Evolutionary conservation across 2,797 vertebrate species (phyloP).

Genomic region (Diceros bicornis): DNA sequence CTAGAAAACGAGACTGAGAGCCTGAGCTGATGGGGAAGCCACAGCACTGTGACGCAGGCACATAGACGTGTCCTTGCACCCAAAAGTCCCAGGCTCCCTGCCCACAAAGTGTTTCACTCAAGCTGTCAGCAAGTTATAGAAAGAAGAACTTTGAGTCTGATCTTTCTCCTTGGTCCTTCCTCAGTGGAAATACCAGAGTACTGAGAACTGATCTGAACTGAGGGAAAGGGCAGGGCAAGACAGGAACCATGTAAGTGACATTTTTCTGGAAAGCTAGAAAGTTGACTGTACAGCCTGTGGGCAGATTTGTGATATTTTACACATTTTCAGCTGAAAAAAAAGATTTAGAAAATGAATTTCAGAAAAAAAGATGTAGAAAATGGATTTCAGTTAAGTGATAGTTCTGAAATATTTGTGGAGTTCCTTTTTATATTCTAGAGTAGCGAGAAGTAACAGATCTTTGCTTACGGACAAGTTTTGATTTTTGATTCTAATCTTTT

Average conservation of each 20-base stretch:
- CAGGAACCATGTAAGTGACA: background rate
- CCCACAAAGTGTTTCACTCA: background rate
- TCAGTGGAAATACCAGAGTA: slow-evolving; percentile 20
- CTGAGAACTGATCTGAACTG: background rate
- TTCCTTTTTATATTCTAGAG: background rate
- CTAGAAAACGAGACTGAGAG: background rate
- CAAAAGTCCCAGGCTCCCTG: background rate
- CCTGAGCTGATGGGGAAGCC: background rate
- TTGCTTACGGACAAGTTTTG: background rate
- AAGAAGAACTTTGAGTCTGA: slow-evolving; percentile 3
- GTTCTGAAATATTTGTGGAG: background rate
- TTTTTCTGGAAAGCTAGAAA: background rate
- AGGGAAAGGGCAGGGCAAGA: background rate
- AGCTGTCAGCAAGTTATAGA: background rate
- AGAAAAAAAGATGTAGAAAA: slow-evolving; percentile 19
- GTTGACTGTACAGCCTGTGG: background rate
- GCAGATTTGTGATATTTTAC: background rate
- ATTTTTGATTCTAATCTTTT: slow-evolving; percentile 10
- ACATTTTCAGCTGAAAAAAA: background rate
- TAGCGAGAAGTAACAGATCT: background rate
- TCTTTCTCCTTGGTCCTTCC: background rate
- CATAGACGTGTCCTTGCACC: background rate
- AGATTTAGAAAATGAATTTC: slow-evolving; percentile 22
- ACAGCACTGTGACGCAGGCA: background rate
- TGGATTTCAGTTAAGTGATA: background rate